Evolutionary conservation across 2,113 vertebrate species (phyloP).

Genomic region (Microcebus jonahi): DNA sequence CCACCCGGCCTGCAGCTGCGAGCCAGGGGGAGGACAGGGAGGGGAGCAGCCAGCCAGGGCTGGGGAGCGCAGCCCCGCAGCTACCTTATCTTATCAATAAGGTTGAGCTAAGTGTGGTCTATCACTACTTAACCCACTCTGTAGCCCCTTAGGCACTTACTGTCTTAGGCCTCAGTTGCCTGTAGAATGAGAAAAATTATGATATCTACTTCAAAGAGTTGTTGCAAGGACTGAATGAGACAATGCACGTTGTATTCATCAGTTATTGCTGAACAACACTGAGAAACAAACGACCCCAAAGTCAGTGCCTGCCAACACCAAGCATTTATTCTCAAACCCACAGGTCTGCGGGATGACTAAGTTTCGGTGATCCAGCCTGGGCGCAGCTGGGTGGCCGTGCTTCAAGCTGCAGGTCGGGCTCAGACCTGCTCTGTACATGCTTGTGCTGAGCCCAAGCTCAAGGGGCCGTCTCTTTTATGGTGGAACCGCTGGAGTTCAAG

Average conservation of each 20-base stretch:
- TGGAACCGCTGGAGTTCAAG: too few relatives aligned
- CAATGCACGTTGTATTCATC: neutral
- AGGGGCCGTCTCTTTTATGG: neutral
- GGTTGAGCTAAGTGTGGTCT: neutral
- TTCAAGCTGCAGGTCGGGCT: neutral
- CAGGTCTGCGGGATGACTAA: neutral
- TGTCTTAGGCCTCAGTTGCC: neutral
- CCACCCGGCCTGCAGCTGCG: neutral
- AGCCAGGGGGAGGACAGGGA: neutral
- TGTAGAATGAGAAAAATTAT: neutral
- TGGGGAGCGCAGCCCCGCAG: fast-evolving
- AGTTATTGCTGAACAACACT: neutral
- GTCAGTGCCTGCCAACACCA: neutral
- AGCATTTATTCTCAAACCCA: neutral
- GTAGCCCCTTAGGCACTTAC: neutral
- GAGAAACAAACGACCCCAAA: neutral
- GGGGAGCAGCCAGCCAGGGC: neutral
- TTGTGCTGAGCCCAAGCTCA: neutral
- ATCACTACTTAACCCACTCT: neutral
- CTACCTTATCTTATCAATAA: neutral
- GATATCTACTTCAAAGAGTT: neutral
- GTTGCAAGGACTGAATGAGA: neutral
- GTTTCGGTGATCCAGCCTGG: too few relatives aligned
- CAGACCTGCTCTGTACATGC: too few relatives aligned
- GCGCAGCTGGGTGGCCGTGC: neutral